Percentiles rank a stretch among this genome's conserved stretches.
phyloP scores from a whole-genome alignment of 64 coral and sea anemone genomes.

The Montipora efflorescens region DNA sequence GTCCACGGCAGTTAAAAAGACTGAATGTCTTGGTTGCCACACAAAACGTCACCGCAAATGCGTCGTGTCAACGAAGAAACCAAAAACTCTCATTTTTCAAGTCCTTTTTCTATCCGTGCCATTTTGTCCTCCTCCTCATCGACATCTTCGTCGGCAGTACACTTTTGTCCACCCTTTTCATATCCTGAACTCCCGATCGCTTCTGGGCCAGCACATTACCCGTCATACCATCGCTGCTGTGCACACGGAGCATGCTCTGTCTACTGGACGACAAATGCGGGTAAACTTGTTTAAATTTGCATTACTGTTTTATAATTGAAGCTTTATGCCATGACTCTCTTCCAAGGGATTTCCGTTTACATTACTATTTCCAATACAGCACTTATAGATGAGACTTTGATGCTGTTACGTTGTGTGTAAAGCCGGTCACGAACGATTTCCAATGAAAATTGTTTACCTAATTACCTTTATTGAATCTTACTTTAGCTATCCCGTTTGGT shows the following conservation, averaged over 20 bases:
- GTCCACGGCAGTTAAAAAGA: too few species aligned
- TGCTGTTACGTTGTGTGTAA: too few species aligned
- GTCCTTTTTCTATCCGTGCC: slow-evolving; percentile 31
- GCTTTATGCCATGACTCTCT: too few species aligned
- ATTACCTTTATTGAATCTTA: too few species aligned
- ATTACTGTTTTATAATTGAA: too few species aligned
- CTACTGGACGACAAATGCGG: slow-evolving; percentile 5
- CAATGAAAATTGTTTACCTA: too few species aligned
- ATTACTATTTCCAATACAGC: too few species aligned
- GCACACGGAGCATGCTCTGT: slow-evolving; percentile 22
- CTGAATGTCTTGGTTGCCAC: background rate
- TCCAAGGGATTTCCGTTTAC: too few species aligned
- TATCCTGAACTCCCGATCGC: background rate
- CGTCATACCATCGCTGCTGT: slow-evolving; percentile 24
- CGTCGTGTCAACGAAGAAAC: background rate
- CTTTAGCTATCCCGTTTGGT: too few species aligned
- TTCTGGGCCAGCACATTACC: background rate
- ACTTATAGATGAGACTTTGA: too few species aligned
- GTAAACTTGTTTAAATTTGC: background rate
- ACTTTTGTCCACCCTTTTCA: background rate
- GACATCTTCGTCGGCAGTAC: background rate
- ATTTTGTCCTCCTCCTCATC: slow-evolving; percentile 36
- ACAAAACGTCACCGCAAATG: background rate
- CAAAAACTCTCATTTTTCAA: slow-evolving; percentile 16
- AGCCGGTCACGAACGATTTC: too few species aligned